phyloP scores from a whole-genome alignment of 2,113 vertebrate genomes.

The Sebastes fasciatus region DNA sequence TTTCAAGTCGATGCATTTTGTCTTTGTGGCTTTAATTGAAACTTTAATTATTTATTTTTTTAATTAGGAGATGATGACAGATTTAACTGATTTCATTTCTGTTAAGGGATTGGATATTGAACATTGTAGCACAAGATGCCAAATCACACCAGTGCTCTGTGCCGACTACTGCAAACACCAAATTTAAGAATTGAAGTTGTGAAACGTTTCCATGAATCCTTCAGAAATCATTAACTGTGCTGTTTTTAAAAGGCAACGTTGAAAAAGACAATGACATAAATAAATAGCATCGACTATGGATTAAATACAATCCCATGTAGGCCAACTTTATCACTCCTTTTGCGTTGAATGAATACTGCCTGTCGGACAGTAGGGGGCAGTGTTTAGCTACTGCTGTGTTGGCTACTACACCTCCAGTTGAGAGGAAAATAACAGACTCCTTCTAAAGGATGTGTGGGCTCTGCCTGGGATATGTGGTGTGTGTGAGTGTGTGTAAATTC shows the following conservation, averaged over 20 bases:
- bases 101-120: not conserved
- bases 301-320: not conserved
- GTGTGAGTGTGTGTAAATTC: not conserved
- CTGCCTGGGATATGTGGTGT: slow-evolving; percentile 36
- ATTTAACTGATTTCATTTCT: not conserved
- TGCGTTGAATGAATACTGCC: not conserved
- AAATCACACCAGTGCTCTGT: not conserved
- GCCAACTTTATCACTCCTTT: not conserved
- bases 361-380: slow-evolving; percentile 71
- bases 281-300: not conserved
- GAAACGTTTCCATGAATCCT: not conserved
- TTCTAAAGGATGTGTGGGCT: slow-evolving; percentile 13
- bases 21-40: not conserved
- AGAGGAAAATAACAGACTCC: slow-evolving; percentile 3
- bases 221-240: not conserved
- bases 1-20: not conserved
- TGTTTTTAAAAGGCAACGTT: not conserved
- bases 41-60: not conserved
- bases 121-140: not conserved
- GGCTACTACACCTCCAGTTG: not conserved
- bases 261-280: not conserved
- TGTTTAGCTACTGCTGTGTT: slow-evolving; percentile 57
- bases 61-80: not conserved
- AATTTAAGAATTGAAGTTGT: not conserved
- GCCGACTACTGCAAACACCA: not conserved